These are phyloP conservation scores for Muraenolepis orangiensis DNA, from an alignment of 2,797 vertebrate genomes.

Conservation along the genomic window DNA sequence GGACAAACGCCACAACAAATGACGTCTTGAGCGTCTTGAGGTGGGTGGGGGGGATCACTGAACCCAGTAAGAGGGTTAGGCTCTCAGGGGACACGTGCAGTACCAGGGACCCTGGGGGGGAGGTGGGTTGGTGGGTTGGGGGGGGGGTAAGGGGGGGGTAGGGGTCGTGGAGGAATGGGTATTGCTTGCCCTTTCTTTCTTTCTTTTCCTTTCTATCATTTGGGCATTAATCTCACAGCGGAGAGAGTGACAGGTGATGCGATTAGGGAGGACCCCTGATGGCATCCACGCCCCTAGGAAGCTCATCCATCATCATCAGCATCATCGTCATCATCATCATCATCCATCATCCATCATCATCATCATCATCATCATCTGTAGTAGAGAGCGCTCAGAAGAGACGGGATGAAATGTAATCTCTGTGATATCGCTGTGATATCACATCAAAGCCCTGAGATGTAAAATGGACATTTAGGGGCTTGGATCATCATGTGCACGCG, in stretches of 20 bases:
- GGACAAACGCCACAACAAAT: constrained; percentile 11
- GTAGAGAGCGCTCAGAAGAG: constrained; percentile 10
- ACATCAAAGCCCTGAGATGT: constrained; percentile 27
- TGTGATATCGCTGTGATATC: constrained; percentile 31
- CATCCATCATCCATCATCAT: constrained; percentile 33
- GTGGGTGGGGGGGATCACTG: constrained; percentile 31
- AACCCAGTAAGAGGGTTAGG: constrained; percentile 36
- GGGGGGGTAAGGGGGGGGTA: neutral
- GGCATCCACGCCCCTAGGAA: constrained; percentile 45
- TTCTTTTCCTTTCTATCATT: constrained; percentile 24
- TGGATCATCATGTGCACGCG: neutral
- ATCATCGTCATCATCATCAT: constrained; percentile 34
- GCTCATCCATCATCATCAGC: constrained; percentile 63
- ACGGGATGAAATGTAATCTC: constrained; percentile 34
- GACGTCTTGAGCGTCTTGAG: neutral
- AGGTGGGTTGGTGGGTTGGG: no score
- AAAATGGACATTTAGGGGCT: constrained; percentile 9
- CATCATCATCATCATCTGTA: neutral
- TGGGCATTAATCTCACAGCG: constrained; percentile 61
- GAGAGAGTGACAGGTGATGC: constrained; percentile 60
- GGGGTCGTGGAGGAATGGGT: constrained; percentile 1
- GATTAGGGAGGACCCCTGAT: constrained; percentile 63
- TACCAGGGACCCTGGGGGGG: no score
- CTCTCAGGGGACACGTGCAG: constrained; percentile 49
- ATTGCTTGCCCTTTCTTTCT: neutral